Conservation (phyloP, 2,113 vertebrate genomes). For the Sterrhoptilus dennistouni region DNA sequence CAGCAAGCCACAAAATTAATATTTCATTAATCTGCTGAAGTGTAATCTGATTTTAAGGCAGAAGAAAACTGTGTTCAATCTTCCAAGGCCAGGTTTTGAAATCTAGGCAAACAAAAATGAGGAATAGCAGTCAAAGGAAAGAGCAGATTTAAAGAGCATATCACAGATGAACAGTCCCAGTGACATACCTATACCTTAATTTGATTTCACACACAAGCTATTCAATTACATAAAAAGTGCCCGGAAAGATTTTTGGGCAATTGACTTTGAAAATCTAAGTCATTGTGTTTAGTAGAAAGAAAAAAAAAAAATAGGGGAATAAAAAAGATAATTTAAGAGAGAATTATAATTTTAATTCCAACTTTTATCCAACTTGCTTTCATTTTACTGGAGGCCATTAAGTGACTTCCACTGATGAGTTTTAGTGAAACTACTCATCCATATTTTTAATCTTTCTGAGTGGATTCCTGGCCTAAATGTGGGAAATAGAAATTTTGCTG, state of each 20-base stretch:
- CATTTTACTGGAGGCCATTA: not conserved
- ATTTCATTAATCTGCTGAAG: not conserved
- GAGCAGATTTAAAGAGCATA: not conserved
- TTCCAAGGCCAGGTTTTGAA: not conserved
- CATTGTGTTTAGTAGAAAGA: not conserved
- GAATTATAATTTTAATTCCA: not conserved
- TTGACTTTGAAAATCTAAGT: not conserved
- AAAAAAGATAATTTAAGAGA: not conserved
- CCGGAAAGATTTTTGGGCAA: not conserved
- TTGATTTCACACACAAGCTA: not conserved
- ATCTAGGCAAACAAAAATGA: not conserved
- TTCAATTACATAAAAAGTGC: not conserved
- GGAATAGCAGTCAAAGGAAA: not conserved
- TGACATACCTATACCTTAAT: not conserved
- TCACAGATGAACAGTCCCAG: not conserved
- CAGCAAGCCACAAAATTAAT: not conserved
- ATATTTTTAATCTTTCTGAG: not conserved
- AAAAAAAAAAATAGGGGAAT: rapidly evolving
- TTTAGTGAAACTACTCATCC: not conserved
- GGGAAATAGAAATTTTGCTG: not conserved
- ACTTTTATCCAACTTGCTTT: not conserved
- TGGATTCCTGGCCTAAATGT: not conserved
- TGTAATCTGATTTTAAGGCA: not conserved
- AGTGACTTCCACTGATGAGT: not conserved
- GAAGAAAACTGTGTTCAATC: not conserved